These are phyloP conservation scores for Ethmia dodecea DNA, from an alignment of 2,888 invertebrate species.

Conservation along the genomic window DNA sequence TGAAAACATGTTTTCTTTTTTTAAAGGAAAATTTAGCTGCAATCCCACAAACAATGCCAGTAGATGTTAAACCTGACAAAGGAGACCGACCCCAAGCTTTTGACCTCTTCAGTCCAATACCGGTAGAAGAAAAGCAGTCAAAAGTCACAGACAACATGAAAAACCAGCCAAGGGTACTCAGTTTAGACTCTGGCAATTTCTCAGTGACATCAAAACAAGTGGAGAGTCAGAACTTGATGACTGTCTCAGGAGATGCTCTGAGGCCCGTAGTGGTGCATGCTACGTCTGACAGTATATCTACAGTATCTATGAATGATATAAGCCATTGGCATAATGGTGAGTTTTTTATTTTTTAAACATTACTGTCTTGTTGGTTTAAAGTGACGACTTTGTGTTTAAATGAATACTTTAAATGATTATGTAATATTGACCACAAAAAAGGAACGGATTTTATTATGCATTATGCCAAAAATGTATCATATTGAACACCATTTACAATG, in stretches of 20 bases:
- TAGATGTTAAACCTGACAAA: slow-evolving; percentile 33
- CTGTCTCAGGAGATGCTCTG: slow-evolving; percentile 52
- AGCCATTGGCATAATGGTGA: slow-evolving; percentile 82
- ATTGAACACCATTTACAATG: too few species aligned
- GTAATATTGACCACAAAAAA: too few species aligned
- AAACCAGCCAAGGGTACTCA: slow-evolving; percentile 53
- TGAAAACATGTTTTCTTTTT: too few species aligned
- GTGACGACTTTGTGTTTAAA: too few species aligned
- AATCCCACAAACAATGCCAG: slow-evolving; percentile 24
- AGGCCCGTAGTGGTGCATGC: slow-evolving; percentile 53
- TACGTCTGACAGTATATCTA: slow-evolving; percentile 62
- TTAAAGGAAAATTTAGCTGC: slow-evolving; percentile 48
- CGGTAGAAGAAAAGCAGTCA: slow-evolving; percentile 52
- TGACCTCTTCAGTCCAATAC: slow-evolving; percentile 76
- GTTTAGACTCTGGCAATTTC: slow-evolving; percentile 62
- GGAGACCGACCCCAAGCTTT: slow-evolving; percentile 55
- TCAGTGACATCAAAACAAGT: slow-evolving; percentile 56
- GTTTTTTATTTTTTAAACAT: slow-evolving; percentile 14
- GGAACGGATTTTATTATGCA: too few species aligned
- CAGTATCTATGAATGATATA: slow-evolving; percentile 78
- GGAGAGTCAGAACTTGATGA: slow-evolving; percentile 46
- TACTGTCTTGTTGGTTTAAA: background rate
- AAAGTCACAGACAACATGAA: slow-evolving; percentile 47
- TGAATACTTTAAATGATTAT: too few species aligned
- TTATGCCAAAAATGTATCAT: too few species aligned